These are phyloP conservation scores for Percopsis transmontana DNA, from an alignment of 2,113 vertebrate species.

Conservation along the genomic window DNA sequence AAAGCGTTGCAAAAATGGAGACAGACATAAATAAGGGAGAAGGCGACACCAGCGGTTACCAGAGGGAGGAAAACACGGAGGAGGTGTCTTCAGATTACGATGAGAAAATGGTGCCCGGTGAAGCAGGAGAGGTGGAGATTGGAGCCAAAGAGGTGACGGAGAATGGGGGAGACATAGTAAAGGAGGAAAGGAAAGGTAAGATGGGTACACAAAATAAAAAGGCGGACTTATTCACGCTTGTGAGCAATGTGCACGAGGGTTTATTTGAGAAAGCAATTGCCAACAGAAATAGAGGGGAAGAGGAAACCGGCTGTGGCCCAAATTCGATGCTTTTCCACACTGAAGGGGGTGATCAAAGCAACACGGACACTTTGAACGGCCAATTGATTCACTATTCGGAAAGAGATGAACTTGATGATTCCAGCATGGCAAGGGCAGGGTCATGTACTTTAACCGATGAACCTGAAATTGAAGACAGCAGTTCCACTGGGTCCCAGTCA, in stretches of 20 bases:
- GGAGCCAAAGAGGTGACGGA: constrained; percentile 1
- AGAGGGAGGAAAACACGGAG: constrained; percentile 2
- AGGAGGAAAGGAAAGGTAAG: constrained; percentile 17
- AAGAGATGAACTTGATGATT: background rate
- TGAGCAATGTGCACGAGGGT: constrained; percentile 24
- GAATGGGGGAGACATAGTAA: background rate
- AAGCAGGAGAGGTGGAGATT: background rate
- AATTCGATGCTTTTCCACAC: constrained; percentile 12
- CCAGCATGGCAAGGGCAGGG: background rate
- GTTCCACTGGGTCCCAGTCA: constrained; percentile 64
- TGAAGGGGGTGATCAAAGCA: constrained; percentile 1
- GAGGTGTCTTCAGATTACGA: constrained; percentile 10
- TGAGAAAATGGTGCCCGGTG: background rate
- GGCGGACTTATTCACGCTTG: constrained; percentile 28
- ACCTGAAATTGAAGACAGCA: constrained; percentile 32
- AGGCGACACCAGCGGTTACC: background rate
- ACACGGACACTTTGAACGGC: background rate
- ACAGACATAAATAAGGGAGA: background rate
- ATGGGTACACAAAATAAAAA: constrained; percentile 3
- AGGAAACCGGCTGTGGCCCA: constrained; percentile 7
- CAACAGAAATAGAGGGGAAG: constrained; percentile 13
- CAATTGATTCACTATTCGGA: background rate
- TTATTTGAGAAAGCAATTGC: background rate
- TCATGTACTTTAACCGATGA: constrained; percentile 2
- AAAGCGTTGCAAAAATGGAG: constrained; percentile 9